These are phyloP conservation scores for Athetis lepigone DNA, from an alignment of 2,888 invertebrate genomes.

Conservation along the genomic window DNA sequence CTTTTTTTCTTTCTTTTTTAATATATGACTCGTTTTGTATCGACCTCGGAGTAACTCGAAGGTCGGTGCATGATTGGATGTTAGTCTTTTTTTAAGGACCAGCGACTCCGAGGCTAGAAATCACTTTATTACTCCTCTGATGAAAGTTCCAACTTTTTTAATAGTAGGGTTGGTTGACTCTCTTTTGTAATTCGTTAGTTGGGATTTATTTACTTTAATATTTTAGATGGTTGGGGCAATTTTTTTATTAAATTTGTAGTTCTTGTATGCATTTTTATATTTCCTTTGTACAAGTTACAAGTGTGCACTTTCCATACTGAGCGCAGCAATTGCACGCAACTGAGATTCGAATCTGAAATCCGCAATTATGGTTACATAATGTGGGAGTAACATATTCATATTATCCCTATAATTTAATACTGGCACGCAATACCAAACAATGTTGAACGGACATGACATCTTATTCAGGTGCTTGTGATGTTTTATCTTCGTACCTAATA, in stretches of 20 bases:
- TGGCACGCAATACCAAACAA: slow-evolving; percentile 12
- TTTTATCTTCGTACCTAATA: too few species aligned
- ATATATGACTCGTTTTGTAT: slow-evolving; percentile 73
- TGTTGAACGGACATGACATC: slow-evolving; percentile 15
- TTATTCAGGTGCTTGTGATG: slow-evolving; percentile 8
- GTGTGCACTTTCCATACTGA: neutral
- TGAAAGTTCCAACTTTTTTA: slow-evolving; percentile 51
- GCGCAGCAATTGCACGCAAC: slow-evolving; percentile 13
- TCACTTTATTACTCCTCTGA: slow-evolving; percentile 54
- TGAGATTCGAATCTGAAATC: slow-evolving; percentile 20
- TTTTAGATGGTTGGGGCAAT: slow-evolving; percentile 7
- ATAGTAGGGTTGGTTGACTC: slow-evolving; percentile 5
- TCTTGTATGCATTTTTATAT: slow-evolving; percentile 29
- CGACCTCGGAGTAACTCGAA: slow-evolving; percentile 73
- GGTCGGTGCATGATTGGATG: slow-evolving; percentile 66
- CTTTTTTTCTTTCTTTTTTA: slow-evolving; percentile 67
- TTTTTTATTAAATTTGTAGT: slow-evolving; percentile 15
- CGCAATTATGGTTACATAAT: slow-evolving; percentile 5
- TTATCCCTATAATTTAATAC: slow-evolving; percentile 32
- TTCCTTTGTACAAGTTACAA: slow-evolving; percentile 9
- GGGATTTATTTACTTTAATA: slow-evolving; percentile 4
- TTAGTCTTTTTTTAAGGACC: slow-evolving; percentile 56
- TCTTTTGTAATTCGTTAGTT: slow-evolving; percentile 17
- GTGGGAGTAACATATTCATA: slow-evolving; percentile 4
- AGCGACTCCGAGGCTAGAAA: slow-evolving; percentile 50